These are phyloP conservation scores for Merluccius polli DNA, from an alignment of 2,797 vertebrate genomes.

Conservation along the genomic window DNA sequence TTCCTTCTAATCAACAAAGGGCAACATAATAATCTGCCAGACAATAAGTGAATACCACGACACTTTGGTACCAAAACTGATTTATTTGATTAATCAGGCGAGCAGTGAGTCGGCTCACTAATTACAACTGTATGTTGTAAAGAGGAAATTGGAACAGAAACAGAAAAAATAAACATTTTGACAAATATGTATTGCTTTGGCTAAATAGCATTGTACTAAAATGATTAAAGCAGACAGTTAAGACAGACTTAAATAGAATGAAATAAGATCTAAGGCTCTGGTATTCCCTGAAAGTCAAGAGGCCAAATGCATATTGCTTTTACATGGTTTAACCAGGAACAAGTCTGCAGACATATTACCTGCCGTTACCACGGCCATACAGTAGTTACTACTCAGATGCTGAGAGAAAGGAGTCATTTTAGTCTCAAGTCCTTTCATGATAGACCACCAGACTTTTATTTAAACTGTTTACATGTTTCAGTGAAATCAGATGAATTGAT, in stretches of 20 bases:
- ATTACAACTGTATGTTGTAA: conserved; percentile 48
- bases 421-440: conserved; percentile 22
- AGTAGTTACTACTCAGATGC: conserved; percentile 55
- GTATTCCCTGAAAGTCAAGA: conserved; percentile 63
- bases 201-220: conserved; percentile 59
- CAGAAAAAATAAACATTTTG: conserved; percentile 33
- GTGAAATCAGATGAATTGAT: conserved; percentile 46
- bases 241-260: conserved; percentile 54
- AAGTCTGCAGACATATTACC: conserved; percentile 27
- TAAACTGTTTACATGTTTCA: conserved; percentile 39
- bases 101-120: conserved; percentile 45
- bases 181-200: conserved; percentile 60
- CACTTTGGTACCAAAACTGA: conserved; percentile 62
- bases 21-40: background rate
- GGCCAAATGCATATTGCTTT: conserved; percentile 36
- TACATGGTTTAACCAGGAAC: conserved; percentile 21
- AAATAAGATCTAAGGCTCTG: conserved; percentile 53
- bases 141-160: conserved; percentile 29
- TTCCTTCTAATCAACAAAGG: background rate
- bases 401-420: conserved; percentile 34
- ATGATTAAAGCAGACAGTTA: conserved; percentile 44
- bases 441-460: conserved; percentile 31
- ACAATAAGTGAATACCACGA: background rate
- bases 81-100: conserved; percentile 62
- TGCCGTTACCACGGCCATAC: conserved; percentile 36